Evolutionary conservation across 2,797 vertebrate species (phyloP).

Genomic region (Chelidonichthys spinosus): DNA sequence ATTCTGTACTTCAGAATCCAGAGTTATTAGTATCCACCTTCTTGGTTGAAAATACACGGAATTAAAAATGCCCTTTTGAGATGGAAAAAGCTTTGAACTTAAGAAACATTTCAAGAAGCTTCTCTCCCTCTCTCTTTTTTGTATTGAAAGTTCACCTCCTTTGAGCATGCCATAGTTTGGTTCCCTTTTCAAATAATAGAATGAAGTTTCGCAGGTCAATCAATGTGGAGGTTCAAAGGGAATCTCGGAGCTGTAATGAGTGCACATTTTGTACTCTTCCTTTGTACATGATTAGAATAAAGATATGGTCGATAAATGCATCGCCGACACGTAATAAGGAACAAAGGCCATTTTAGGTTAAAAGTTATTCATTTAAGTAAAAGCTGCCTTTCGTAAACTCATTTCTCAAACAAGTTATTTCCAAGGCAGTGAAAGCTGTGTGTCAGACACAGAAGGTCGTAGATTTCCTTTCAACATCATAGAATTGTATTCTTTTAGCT

Average conservation of each 20-base stretch:
- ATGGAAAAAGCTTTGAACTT: conserved; percentile 94
- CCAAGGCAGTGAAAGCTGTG: background rate
- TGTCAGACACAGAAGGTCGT: background rate
- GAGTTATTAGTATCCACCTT: conserved; percentile 81
- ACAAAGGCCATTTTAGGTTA: conserved; percentile 38
- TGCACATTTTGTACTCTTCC: conserved; percentile 88
- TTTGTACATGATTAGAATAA: conserved; percentile 91
- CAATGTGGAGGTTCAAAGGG: conserved; percentile 96
- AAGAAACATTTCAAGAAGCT: conserved; percentile 89
- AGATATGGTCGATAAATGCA: conserved; percentile 78
- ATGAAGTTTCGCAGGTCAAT: conserved; percentile 92
- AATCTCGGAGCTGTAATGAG: conserved; percentile 91
- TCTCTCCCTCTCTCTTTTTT: conserved; percentile 77
- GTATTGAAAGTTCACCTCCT: conserved; percentile 91
- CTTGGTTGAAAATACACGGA: conserved; percentile 84
- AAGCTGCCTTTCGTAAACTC: background rate
- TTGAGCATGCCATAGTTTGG: conserved; percentile 89
- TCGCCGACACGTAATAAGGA: conserved; percentile 34
- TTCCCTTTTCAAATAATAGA: conserved; percentile 94
- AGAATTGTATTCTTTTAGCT: background rate
- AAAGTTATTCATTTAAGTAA: conserved; percentile 20
- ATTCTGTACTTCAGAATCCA: conserved; percentile 78
- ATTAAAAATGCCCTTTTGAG: conserved; percentile 98
- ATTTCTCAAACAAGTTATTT: conserved; percentile 13
- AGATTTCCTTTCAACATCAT: background rate